Evolutionary conservation across 2,113 vertebrate genomes (phyloP), one percentile per base, ranked within the genome.

Genomic region (Hiodon tergisus): DNA sequence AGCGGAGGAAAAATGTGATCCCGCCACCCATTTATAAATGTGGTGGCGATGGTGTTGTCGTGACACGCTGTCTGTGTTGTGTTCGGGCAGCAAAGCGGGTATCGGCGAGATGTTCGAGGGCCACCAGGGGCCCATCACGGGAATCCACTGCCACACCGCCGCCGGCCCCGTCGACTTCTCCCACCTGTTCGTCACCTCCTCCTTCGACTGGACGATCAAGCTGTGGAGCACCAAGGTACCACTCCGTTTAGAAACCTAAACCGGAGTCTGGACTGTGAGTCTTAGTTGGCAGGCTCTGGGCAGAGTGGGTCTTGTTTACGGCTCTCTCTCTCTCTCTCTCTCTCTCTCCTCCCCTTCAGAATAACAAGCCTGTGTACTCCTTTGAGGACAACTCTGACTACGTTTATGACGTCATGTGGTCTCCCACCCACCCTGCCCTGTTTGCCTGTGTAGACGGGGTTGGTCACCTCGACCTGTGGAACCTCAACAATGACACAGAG

Each of bases 71-170:
- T 55, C 4, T 72, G 54, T 78, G 69, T 81, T 80, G 78, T 14
- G 82, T 80, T 31, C 31, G 31, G 31, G 85, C 88, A 99, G 97
- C 89, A 98, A 98, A 92, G 97, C 97, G 57, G 97, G 97, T 71
- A 99, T 99, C 89, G 96, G 95, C 81, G 96, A 98, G 84, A 95
- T 98, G 91, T 98, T 98, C 83, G 97, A 99, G 85, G 96, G 97
- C 78, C 97, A 99, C 81, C 96, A 98, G 74, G 96, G 97, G 83
- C 97, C 97, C 60, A 96, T 99, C 82, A 98, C 97, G n/a, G 96
- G 97, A 16, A 94, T 98, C 82, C 93, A 97, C 84, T 99, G 96
- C 77, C 96, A 98, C 85, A 93, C 94, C 51, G 96, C 96, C 13
- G 94, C 92, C 77, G 97, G 97, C 83, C 93, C 96, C 46, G 92